Base-by-base conservation (phyloP, 2,888 invertebrate genomes). In the Cosmorhoe ocellata region DNA sequence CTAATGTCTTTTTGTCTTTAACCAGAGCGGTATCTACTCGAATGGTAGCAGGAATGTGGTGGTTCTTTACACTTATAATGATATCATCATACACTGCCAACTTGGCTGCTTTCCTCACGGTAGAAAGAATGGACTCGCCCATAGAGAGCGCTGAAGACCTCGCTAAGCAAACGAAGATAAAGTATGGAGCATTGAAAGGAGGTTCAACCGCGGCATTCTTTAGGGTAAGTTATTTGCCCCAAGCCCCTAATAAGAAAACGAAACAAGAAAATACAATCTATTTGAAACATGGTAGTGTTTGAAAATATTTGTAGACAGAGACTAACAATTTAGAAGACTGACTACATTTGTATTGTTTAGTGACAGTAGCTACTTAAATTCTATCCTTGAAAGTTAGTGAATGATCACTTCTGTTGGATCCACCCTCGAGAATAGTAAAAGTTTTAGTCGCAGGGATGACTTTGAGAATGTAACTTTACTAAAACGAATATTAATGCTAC, bases 81-180 rank as follows among this genome's bases (percentile, higher is more conserved):
- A 97, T 98, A 64, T 97, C 98, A 0, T 98, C 98, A 5, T 98
- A 98, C 83, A 98, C 98, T 12, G 98, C 98, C 45, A 98, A 98
- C 85, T 89, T 98, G 68, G 98, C 98, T 37, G 98, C 98, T 6
- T 98, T 98, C 76, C 90, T 98, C 3, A 98, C 98, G 0, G 96
- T 97, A 10, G 97, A 97, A 73, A 91, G 97, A 65, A 97, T 98
- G 96, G 97, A 97, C 66, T 96, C 96, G 7, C 97, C 98, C 0
- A 98, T 99, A 48, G 97, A 98, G 77, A 96, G 96, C 69, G 98
- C 97, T 0, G 98, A 99, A 73, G 99, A 99, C 81, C 91, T 99
- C 42, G 97, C 98, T 14, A 97, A 97, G 73, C 99, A 99, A 84
- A 98, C 97, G 0, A 96, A 97, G 82, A 99, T 99, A 67, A 98